phyloP scores from a whole-genome alignment of 1,140 invertebrate species.

The Drosophila pectinifera region DNA sequence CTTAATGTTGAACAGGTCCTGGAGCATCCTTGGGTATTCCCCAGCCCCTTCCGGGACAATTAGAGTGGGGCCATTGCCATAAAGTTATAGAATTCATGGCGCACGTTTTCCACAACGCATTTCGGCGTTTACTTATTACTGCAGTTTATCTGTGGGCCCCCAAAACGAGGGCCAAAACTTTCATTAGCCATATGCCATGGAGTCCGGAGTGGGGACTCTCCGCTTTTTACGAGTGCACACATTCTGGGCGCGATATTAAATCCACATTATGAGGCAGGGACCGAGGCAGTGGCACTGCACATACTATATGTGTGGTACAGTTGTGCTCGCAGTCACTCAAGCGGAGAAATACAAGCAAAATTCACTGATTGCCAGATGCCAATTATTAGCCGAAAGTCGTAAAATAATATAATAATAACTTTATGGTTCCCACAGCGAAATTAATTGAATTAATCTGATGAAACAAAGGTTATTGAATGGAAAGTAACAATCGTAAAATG shows the following conservation, averaged over 20 bases:
- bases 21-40: conserved; percentile 9
- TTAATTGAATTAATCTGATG: conserved; percentile 18
- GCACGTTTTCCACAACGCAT: conserved; percentile 63
- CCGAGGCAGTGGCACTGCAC: conserved; percentile 10
- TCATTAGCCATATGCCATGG: conserved; percentile 60
- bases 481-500: neutral
- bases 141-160: conserved; percentile 55
- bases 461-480: conserved; percentile 8
- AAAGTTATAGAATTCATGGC: conserved; percentile 79
- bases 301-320: neutral
- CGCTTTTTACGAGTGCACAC: conserved; percentile 43
- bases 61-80: conserved; percentile 74
- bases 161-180: conserved; percentile 36
- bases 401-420: conserved; percentile 17
- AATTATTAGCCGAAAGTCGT: conserved; percentile 28
- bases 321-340: conserved; percentile 7
- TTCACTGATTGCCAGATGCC: conserved; percentile 7
- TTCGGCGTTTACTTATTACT: conserved; percentile 73
- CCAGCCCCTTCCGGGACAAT: conserved; percentile 56
- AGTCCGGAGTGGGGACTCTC: neutral
- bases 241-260: conserved; percentile 49
- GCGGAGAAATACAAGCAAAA: conserved; percentile 3
- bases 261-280: conserved; percentile 22
- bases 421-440: conserved; percentile 6
- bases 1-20: conserved; percentile 30